Percentiles rank a stretch among this genome's conserved stretches.
Conservation (phyloP, 2,113 vertebrate species). For the Toxotes chatareus region DNA sequence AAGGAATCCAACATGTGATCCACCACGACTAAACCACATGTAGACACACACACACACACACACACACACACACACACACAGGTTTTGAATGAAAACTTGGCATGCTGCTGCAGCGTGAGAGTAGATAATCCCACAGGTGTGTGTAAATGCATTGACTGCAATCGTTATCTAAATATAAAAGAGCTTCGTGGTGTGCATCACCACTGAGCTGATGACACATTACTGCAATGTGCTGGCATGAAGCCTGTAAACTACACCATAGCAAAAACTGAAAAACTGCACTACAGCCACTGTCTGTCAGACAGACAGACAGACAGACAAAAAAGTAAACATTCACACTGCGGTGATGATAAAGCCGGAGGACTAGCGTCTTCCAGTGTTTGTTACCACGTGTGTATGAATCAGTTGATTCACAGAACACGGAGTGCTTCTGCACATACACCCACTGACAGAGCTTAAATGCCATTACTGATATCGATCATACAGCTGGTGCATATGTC, state of each 20-base stretch:
- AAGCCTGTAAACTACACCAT: constrained; percentile 15
- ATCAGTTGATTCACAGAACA: not conserved
- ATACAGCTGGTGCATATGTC: not conserved
- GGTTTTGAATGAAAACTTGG: constrained; percentile 30
- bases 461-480: accelerated
- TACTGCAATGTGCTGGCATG: constrained; percentile 44
- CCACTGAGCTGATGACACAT: constrained; percentile 8
- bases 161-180: not conserved
- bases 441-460: not conserved
- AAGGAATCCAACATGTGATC: constrained; percentile 55
- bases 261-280: not conserved
- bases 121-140: not conserved
- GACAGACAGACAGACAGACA: no score
- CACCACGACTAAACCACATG: constrained; percentile 53
- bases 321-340: accelerated
- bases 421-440: not conserved
- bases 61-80: constrained; percentile 5
- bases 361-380: not conserved
- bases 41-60: constrained; percentile 30
- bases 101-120: not conserved
- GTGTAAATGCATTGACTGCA: not conserved
- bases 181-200: not conserved
- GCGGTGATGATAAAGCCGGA: not conserved
- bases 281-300: not conserved
- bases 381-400: constrained; percentile 62